Evolutionary conservation across 2,888 invertebrate genomes (phyloP).

Genomic region (Rugalucina vietnamica): DNA sequence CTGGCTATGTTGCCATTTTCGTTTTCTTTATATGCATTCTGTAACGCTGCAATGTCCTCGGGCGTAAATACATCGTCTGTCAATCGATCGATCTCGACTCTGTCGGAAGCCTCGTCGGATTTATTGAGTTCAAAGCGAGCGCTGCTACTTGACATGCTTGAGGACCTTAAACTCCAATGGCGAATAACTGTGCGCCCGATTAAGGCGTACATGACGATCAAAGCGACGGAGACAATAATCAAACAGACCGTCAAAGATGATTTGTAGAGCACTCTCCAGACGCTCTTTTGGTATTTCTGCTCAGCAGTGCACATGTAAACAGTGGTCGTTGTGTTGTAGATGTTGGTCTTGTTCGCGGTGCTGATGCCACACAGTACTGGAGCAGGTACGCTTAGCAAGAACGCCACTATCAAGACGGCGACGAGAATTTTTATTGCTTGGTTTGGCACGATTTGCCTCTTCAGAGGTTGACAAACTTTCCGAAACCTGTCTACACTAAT

Average conservation of each 20-base stretch:
- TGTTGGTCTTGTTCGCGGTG: slow-evolving; percentile 12
- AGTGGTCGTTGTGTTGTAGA: slow-evolving; percentile 22
- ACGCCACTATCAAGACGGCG: slow-evolving; percentile 11
- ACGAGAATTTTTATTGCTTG: slow-evolving; percentile 36
- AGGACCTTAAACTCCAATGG: slow-evolving; percentile 34
- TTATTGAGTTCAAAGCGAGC: slow-evolving; percentile 26
- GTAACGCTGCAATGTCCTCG: neutral
- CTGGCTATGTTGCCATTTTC: neutral
- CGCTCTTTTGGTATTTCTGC: slow-evolving; percentile 25
- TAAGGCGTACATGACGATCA: slow-evolving; percentile 47
- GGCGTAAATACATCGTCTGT: neutral
- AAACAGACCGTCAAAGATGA: slow-evolving; percentile 24
- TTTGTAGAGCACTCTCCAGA: slow-evolving; percentile 38
- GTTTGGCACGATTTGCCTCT: slow-evolving; percentile 41
- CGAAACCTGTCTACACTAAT: slow-evolving; percentile 53
- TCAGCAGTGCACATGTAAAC: slow-evolving; percentile 45
- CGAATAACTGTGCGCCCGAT: slow-evolving; percentile 43
- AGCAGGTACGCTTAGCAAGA: slow-evolving; percentile 37
- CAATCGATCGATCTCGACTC: slow-evolving; percentile 27
- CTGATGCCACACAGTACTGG: slow-evolving; percentile 44
- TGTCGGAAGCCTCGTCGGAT: slow-evolving; percentile 14
- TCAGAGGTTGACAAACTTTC: slow-evolving; percentile 53
- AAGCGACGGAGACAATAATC: slow-evolving; percentile 22
- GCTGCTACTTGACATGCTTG: slow-evolving; percentile 9
- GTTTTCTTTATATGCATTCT: neutral